Percentiles rank a stretch among this genome's conserved stretches.
Conservation (phyloP, 2,888 invertebrate species). For the Anaspis maculata region DNA sequence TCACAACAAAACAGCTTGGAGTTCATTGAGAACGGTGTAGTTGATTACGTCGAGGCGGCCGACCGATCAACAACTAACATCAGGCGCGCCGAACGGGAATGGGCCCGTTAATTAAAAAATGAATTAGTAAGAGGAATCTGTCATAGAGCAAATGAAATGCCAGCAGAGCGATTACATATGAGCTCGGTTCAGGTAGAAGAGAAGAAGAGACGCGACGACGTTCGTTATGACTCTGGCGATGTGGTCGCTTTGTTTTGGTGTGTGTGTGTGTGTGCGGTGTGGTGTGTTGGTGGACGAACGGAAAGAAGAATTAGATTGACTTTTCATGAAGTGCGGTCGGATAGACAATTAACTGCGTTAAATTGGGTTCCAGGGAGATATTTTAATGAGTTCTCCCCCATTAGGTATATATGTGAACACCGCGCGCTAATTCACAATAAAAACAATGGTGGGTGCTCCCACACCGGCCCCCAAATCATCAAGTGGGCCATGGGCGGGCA, state of each 20-base stretch:
- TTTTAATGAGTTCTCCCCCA: conserved; percentile 40
- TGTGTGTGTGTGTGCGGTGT: conserved; percentile 7
- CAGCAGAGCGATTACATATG: conserved; percentile 34
- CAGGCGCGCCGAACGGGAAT: conserved; percentile 30
- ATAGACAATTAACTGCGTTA: conserved; percentile 35
- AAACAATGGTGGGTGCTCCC: too few species aligned
- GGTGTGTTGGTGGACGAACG: conserved; percentile 30
- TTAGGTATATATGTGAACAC: too few species aligned
- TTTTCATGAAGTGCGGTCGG: conserved; percentile 32
- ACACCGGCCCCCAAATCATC: too few species aligned
- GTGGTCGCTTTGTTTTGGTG: too few species aligned
- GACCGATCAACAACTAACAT: conserved; percentile 31
- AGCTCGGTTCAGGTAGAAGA: conserved; percentile 28
- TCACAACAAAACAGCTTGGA: conserved; percentile 25
- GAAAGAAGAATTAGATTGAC: conserved; percentile 33
- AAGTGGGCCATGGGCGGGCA: too few species aligned
- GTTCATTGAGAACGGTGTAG: conserved; percentile 23
- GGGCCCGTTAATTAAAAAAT: conserved; percentile 42
- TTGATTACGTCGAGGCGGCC: conserved; percentile 22
- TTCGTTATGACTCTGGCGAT: conserved; percentile 13
- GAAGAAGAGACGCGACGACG: too few species aligned
- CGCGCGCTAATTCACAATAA: too few species aligned
- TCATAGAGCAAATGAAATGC: conserved; percentile 42
- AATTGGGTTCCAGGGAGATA: conserved; percentile 38
- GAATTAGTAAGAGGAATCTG: conserved; percentile 43